phyloP scores from a whole-genome alignment of 1,140 invertebrate genomes.

The Pissodes strobi region DNA sequence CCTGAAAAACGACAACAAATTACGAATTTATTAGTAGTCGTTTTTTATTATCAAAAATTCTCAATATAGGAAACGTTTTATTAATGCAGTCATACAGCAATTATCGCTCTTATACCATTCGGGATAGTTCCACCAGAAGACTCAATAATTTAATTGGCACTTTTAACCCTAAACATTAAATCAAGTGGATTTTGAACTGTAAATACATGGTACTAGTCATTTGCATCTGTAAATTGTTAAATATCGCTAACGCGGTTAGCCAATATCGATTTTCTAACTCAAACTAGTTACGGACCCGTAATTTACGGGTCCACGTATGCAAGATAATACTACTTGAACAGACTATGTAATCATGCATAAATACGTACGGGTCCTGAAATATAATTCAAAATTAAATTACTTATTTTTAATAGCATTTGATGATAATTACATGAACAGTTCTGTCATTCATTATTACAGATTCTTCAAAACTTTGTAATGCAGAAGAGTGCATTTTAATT shows the following conservation, averaged over 20 bases:
- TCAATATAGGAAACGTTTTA: constrained; percentile 1
- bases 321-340: too few species aligned
- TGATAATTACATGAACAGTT: too few species aligned
- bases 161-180: constrained; percentile 47
- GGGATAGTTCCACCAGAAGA: constrained; percentile 54
- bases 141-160: constrained; percentile 38
- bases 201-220: constrained; percentile 48
- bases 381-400: too few species aligned
- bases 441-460: too few species aligned
- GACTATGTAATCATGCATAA: too few species aligned
- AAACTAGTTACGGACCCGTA: too few species aligned
- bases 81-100: background rate
- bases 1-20: constrained; percentile 14
- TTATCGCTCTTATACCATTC: constrained; percentile 24
- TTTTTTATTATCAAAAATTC: constrained; percentile 8
- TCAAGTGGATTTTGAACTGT: constrained; percentile 51
- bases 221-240: constrained; percentile 36
- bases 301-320: too few species aligned
- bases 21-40: background rate
- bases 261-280: too few species aligned
- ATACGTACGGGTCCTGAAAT: too few species aligned
- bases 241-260: constrained; percentile 48
- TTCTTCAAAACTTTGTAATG: too few species aligned
- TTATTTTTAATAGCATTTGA: too few species aligned
- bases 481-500: too few species aligned